Percentiles rank a stretch among this genome's conserved stretches.
Conservation (phyloP, 2,113 vertebrate genomes). For the Gorsachius goisagi region DNA sequence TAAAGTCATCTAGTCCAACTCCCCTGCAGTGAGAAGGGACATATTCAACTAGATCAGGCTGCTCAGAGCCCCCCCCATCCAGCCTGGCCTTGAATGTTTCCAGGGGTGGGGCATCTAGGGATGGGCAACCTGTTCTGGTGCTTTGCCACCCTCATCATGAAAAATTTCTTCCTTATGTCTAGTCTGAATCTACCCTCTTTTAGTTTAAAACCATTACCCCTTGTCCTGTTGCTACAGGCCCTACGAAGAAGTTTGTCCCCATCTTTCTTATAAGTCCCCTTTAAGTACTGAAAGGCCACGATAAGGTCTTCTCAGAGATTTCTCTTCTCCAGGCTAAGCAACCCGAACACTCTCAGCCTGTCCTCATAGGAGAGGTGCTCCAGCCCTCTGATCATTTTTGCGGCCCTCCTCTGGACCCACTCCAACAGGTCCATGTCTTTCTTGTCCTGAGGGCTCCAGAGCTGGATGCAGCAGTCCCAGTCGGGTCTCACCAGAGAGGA, state of each 20-base stretch:
- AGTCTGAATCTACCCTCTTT: not conserved
- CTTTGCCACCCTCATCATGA: rapidly evolving
- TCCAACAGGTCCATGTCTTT: not conserved
- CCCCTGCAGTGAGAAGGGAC: rapidly evolving
- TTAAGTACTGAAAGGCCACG: not conserved
- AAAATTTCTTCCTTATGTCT: not conserved
- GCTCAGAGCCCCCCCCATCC: not conserved
- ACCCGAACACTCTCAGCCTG: not conserved
- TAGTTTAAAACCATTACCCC: not conserved
- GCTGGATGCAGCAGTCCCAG: rapidly evolving
- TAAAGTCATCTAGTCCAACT: not conserved
- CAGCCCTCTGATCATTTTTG: not conserved
- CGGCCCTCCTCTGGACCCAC: rapidly evolving
- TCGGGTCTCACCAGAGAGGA: rapidly evolving
- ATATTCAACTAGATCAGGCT: not conserved
- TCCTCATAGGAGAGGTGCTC: not conserved
- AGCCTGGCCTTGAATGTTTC: not conserved
- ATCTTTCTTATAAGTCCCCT: not conserved
- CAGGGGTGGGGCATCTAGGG: not conserved
- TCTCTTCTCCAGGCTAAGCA: not conserved
- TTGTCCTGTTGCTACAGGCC: not conserved
- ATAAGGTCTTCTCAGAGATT: rapidly evolving
- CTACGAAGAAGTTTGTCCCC: not conserved
- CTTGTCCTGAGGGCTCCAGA: not conserved
- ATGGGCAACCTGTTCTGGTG: not conserved